These are phyloP conservation scores for Drosophila tripunctata DNA, from an alignment of 2,888 invertebrate genomes.

Conservation along the genomic window DNA sequence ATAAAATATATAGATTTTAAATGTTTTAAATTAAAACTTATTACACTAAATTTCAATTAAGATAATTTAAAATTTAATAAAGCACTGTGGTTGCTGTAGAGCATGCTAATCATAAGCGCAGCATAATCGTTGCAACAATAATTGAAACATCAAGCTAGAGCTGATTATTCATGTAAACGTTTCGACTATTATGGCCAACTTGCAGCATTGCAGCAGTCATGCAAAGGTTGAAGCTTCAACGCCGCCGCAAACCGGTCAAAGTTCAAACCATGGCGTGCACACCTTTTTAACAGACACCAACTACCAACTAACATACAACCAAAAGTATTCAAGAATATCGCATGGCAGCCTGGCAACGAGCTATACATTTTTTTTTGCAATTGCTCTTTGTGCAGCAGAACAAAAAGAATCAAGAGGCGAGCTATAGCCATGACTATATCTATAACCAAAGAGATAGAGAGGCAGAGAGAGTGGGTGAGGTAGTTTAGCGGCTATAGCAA, in stretches of 20 bases:
- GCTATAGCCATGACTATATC: constrained; percentile 38
- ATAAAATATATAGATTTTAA: too few relatives aligned
- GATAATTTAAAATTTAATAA: too few relatives aligned
- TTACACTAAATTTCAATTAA: too few relatives aligned
- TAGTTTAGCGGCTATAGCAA: constrained; percentile 47
- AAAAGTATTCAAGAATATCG: constrained; percentile 40
- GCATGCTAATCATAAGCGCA: too few relatives aligned
- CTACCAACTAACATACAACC: too few relatives aligned
- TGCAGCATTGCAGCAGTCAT: constrained; percentile 24
- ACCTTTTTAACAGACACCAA: constrained; percentile 24
- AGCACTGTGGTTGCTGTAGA: too few relatives aligned
- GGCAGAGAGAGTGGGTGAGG: not conserved
- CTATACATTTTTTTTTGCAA: constrained; percentile 13
- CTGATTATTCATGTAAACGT: not conserved
- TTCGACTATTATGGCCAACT: not conserved
- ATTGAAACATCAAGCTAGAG: not conserved
- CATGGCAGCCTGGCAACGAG: constrained; percentile 30
- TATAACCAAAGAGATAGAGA: constrained; percentile 27
- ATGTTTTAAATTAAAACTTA: too few relatives aligned
- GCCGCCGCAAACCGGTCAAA: constrained; percentile 30
- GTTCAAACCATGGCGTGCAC: constrained; percentile 42
- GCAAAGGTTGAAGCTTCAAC: constrained; percentile 36
- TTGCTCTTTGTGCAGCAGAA: constrained; percentile 27
- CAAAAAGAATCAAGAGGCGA: constrained; percentile 27
- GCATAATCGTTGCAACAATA: not conserved